Evolutionary conservation across 2,113 vertebrate species (phyloP).

Genomic region (Solenodon paradoxus): DNA sequence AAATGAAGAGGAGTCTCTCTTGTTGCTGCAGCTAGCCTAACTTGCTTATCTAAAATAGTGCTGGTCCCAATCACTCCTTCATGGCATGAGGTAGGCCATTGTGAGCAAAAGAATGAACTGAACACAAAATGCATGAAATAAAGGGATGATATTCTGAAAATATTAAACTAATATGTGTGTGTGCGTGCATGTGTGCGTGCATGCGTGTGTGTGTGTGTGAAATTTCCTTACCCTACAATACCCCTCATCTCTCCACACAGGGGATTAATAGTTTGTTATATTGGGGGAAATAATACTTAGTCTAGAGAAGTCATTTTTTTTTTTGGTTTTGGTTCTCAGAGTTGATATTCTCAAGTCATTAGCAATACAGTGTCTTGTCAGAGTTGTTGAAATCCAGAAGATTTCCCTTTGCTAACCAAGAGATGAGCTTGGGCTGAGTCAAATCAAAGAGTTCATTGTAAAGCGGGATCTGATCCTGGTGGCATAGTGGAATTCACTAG

Average conservation of each 20-base stretch:
- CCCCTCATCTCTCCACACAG: background rate
- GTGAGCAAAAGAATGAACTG: background rate
- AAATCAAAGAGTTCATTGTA: background rate
- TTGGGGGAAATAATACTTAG: background rate
- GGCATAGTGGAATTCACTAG: background rate
- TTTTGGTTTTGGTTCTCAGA: background rate
- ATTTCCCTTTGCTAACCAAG: background rate
- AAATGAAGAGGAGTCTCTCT: background rate
- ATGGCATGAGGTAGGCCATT: background rate
- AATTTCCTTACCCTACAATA: background rate
- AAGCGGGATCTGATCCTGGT: background rate
- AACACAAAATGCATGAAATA: background rate
- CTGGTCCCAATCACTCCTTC: background rate
- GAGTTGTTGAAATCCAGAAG: background rate
- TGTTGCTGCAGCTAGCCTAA: background rate
- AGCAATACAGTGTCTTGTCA: background rate
- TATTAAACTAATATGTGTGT: background rate
- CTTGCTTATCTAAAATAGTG: no score
- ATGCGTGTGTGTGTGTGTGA: no score
- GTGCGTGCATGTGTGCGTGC: no score
- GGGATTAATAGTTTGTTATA: background rate
- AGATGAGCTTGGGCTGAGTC: background rate
- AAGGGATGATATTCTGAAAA: background rate
- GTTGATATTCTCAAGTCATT: background rate
- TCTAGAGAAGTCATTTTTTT: background rate